Percentiles rank a stretch among this genome's conserved stretches.
phyloP scores from a whole-genome alignment of 2,888 invertebrate genomes.

The Coecobrya sp. region DNA sequence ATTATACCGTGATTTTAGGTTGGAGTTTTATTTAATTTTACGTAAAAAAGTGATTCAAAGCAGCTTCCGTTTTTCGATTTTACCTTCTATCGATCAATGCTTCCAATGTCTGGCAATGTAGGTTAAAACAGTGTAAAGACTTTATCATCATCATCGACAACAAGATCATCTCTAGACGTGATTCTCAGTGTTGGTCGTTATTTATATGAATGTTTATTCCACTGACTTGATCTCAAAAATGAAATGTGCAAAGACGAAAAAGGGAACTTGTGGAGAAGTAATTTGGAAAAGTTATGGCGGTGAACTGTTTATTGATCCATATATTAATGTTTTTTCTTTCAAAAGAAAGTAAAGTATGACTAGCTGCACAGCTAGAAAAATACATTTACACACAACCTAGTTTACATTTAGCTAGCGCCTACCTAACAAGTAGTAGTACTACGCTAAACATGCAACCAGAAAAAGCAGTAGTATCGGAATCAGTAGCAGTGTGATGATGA shows the following conservation, averaged over 20 bases:
- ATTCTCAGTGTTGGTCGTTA: neutral
- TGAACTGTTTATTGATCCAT: slow-evolving; percentile 71
- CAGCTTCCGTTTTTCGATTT: neutral
- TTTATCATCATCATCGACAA: slow-evolving; percentile 28
- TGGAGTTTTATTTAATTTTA: slow-evolving; percentile 32
- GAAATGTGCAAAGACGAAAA: slow-evolving; percentile 37
- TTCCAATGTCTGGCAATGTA: slow-evolving; percentile 16
- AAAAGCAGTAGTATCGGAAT: neutral
- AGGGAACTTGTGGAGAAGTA: neutral
- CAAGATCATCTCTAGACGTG: neutral
- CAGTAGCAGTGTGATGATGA: neutral
- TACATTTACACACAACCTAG: slow-evolving; percentile 46
- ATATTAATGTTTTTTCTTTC: slow-evolving; percentile 1
- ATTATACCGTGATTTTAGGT: slow-evolving; percentile 24
- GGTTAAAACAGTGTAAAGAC: slow-evolving; percentile 28
- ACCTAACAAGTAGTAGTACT: slow-evolving; percentile 25
- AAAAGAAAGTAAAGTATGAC: slow-evolving; percentile 53
- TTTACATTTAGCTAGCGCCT: slow-evolving; percentile 61
- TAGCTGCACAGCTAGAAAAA: slow-evolving; percentile 33
- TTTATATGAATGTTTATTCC: neutral
- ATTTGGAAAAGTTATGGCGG: slow-evolving; percentile 8
- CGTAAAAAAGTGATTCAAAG: neutral
- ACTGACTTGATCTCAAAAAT: neutral
- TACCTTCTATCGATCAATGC: neutral
- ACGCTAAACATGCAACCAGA: neutral